These are phyloP conservation scores for Drepana falcataria DNA, from an alignment of 2,888 invertebrate species.

Conservation along the genomic window DNA sequence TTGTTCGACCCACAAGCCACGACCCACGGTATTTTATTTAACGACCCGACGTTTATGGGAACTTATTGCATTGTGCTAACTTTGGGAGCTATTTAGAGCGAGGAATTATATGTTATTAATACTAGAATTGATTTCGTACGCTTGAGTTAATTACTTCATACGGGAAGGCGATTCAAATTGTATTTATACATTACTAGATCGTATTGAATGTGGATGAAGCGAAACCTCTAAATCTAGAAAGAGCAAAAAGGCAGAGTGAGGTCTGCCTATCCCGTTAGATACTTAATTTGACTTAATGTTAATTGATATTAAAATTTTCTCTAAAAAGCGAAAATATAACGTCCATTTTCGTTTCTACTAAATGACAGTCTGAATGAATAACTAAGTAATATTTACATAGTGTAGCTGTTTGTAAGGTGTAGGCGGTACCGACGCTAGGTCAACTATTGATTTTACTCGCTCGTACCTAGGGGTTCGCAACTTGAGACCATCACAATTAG, in stretches of 20 bases:
- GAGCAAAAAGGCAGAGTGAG: no score
- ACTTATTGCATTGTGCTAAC: conserved; percentile 44
- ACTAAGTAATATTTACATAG: conserved; percentile 37
- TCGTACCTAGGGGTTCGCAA: conserved; percentile 56
- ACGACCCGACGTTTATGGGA: conserved; percentile 51
- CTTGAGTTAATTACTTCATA: not conserved
- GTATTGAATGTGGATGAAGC: no score
- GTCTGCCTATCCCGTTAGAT: no score
- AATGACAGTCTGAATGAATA: conserved; percentile 19
- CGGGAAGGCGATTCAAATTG: not conserved
- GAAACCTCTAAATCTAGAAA: no score
- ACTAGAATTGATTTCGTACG: conserved; percentile 3
- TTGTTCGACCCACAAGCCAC: conserved; percentile 30
- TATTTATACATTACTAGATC: no score
- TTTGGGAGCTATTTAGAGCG: conserved; percentile 24
- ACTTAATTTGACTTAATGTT: no score
- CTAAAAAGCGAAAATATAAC: no score
- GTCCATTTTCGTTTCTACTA: no score
- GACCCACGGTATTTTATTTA: conserved; percentile 45
- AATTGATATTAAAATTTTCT: no score
- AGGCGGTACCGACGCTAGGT: conserved; percentile 35
- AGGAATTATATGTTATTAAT: conserved; percentile 15
- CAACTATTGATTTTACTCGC: conserved; percentile 62
- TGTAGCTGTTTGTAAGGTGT: conserved; percentile 33
- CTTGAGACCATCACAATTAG: conserved; percentile 75